A percentile compares a stretch with the other conserved stretches of the same genome.
Conservation (phyloP, 2,888 invertebrate genomes). For the Unio pictorum region DNA sequence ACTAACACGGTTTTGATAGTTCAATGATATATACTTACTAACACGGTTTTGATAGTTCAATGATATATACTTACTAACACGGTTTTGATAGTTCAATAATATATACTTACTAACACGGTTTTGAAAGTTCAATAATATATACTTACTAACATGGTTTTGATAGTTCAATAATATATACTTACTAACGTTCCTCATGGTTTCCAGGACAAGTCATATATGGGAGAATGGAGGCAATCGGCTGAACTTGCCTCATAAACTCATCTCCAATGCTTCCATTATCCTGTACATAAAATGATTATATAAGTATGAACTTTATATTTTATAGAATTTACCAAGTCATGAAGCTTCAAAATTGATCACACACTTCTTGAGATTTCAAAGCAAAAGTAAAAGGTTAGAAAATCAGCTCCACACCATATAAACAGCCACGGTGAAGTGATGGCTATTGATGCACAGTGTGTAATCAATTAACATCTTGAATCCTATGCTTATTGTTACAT, state of each 20-base stretch:
- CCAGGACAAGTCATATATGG: conserved; percentile 66
- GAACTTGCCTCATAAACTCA: conserved; percentile 50
- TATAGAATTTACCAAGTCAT: no score
- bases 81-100: not conserved
- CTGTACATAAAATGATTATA: conserved; percentile 20
- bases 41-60: not conserved
- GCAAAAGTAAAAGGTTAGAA: no score
- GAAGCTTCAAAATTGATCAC: no score
- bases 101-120: conserved; percentile 1
- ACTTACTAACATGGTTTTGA: conserved; percentile 41
- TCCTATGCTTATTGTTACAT: no score
- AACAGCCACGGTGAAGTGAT: no score
- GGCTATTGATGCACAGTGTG: no score
- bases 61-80: conserved; percentile 43
- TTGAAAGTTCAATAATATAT: not conserved
- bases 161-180: conserved; percentile 19
- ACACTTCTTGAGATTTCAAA: no score
- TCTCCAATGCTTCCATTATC: conserved; percentile 54
- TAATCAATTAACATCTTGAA: no score
- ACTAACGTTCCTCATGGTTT: conserved; percentile 59
- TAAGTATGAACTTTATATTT: no score
- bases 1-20: no score
- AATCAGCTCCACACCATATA: no score
- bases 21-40: no score
- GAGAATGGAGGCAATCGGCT: conserved; percentile 49